phyloP scores from a whole-genome alignment of 2,888 invertebrate species.

The Caprella mutica region DNA sequence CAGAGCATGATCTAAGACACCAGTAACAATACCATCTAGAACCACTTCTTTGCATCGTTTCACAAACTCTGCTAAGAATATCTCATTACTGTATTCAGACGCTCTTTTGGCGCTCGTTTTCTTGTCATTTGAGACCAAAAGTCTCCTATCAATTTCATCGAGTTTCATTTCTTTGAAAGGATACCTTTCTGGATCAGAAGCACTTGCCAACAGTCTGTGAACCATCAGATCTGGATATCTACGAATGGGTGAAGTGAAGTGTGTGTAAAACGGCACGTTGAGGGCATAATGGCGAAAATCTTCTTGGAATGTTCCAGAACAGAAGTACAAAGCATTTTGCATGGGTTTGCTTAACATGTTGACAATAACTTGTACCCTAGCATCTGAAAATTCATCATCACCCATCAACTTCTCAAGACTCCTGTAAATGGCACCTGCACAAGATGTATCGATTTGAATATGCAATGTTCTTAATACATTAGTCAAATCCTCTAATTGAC shows the following conservation, averaged over 20 bases:
- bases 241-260: conserved; percentile 93
- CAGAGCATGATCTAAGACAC: conserved; percentile 62
- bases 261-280: conserved; percentile 80
- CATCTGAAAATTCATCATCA: conserved; percentile 17
- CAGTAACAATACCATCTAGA: conserved; percentile 64
- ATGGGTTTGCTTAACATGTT: conserved; percentile 75
- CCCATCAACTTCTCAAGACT: conserved; percentile 41
- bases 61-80: conserved; percentile 70
- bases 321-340: conserved; percentile 43
- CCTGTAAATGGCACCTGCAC: conserved; percentile 56
- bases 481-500: conserved; percentile 50
- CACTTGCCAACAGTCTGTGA: conserved; percentile 60
- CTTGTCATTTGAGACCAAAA: conserved; percentile 69
- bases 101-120: conserved; percentile 74
- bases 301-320: conserved; percentile 38
- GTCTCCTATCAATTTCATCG: conserved; percentile 43
- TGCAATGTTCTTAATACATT: conserved; percentile 53
- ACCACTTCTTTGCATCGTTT: conserved; percentile 51
- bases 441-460: conserved; percentile 58
- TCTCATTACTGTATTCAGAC: conserved; percentile 64
- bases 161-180: not conserved
- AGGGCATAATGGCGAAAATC: conserved; percentile 74
- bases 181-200: conserved; percentile 12
- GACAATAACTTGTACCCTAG: conserved; percentile 51
- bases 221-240: conserved; percentile 80